Percentiles rank a stretch among this genome's conserved stretches.
Conservation (phyloP, 2,113 vertebrate genomes). For the Tragelaphus imberbis region DNA sequence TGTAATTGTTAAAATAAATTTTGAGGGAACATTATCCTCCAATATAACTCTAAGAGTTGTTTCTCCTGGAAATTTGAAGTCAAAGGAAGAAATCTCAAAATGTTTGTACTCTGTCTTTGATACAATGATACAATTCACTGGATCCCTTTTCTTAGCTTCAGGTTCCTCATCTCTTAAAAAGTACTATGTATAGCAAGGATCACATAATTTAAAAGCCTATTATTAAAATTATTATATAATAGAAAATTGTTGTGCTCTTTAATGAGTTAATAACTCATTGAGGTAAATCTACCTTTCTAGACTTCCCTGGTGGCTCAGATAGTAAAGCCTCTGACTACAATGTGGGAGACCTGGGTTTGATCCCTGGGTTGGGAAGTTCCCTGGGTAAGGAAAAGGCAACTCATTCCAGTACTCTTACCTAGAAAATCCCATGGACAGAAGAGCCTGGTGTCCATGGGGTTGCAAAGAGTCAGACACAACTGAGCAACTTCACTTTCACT, state of each 20-base stretch:
- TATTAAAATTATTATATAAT: background rate
- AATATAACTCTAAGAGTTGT: background rate
- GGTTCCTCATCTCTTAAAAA: background rate
- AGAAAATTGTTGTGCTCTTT: background rate
- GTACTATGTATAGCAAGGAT: rapidly evolving
- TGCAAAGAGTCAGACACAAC: too few species aligned
- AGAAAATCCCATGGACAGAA: too few species aligned
- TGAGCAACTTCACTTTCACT: too few species aligned
- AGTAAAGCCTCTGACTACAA: too few species aligned
- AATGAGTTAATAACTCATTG: background rate
- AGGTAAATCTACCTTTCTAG: background rate
- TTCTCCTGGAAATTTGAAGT: background rate
- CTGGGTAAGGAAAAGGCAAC: too few species aligned
- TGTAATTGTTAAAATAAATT: background rate
- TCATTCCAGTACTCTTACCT: too few species aligned
- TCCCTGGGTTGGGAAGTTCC: too few species aligned
- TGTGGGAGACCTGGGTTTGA: too few species aligned
- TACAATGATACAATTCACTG: background rate
- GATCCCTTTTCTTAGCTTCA: background rate
- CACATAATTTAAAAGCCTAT: background rate
- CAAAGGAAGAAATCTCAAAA: background rate
- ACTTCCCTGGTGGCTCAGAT: too few species aligned
- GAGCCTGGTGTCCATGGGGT: too few species aligned
- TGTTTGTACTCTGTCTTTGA: background rate
- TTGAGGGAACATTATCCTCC: background rate